Evolutionary conservation across 2,113 vertebrate genomes (phyloP), one percentile per base, ranked within the genome.

Genomic region (Phycodurus eques): DNA sequence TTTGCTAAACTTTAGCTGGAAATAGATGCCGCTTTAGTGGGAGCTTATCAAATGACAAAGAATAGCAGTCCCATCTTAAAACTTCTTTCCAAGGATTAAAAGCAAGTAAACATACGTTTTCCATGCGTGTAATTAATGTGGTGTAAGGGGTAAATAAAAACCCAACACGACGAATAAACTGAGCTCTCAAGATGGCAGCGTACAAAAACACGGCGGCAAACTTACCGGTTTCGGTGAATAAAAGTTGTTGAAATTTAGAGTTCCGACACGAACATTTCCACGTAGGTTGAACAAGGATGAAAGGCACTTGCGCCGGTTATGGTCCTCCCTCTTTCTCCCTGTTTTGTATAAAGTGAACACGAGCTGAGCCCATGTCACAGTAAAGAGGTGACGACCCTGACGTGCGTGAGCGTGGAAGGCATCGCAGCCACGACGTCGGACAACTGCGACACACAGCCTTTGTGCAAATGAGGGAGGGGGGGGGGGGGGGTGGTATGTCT

Each of bases 171-270:
- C 54, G 71, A 73, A 27, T 49, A 27, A n/a, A 71, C 49, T 59
- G 61, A 84, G 84, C 66, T 74, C 76, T 66, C 61, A 72, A 27
- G 27, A 39, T 39, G 9, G 39, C 27, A 27, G 27, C 27, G 43
- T 39, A 56, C 60, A 27, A 39, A 63, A 71, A 39, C 49, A 79
- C 80, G 87, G 80, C 78, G 43, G 42, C 10, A 4, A n/a, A 83
- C 92, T 88, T 80, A 93, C 92, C 91, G 80, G 90, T 72, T 89
- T 84, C 83, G 75, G 78, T 81, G 84, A 74, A 73, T 66, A 65
- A 67, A 83, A 47, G 43, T 44, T 67, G 72, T 56, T 65, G 67
- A 83, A 17, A 89, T 80, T 84, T 72, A 91, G 64, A 77, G 75
- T 73, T 77, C 68, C 35, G 67, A 70, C 72, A 61, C 51, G 70